Conservation (phyloP, 1,140 invertebrate genomes). For the Hyles vespertilio region DNA sequence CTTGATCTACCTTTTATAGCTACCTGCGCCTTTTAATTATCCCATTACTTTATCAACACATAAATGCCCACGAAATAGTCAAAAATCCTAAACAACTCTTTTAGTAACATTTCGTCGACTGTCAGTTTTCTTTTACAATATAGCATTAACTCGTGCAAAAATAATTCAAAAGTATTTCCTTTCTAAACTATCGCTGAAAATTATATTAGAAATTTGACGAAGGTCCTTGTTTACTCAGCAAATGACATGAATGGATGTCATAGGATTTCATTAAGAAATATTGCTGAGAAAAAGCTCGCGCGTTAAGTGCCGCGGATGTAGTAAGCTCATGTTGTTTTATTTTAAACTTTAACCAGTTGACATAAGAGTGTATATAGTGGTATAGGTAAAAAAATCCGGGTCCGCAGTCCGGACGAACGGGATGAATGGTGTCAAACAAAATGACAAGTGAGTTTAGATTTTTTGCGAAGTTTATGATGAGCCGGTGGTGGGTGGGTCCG, state of each 20-base stretch:
- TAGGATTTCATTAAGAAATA: constrained; percentile 67
- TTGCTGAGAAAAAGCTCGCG: constrained; percentile 45
- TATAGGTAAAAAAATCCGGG: constrained; percentile 37
- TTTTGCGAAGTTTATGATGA: constrained; percentile 53
- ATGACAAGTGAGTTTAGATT: constrained; percentile 64
- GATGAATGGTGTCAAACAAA: constrained; percentile 73
- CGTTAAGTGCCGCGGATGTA: constrained; percentile 15
- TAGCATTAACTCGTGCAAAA: too few relatives aligned
- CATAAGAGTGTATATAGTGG: constrained; percentile 8
- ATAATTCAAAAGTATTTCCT: constrained; percentile 22
- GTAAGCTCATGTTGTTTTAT: constrained; percentile 1
- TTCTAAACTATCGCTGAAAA: constrained; percentile 25
- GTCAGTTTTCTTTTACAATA: too few relatives aligned
- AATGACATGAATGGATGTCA: constrained; percentile 66
- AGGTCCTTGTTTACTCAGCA: constrained; percentile 64
- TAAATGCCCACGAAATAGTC: too few relatives aligned
- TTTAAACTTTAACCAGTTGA: constrained; percentile 11
- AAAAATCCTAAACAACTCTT: too few relatives aligned
- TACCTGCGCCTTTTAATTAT: too few relatives aligned
- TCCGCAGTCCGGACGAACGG: constrained; percentile 53
- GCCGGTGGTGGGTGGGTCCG: constrained; percentile 13
- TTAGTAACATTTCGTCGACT: too few relatives aligned
- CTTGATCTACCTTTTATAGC: not conserved
- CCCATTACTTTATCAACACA: too few relatives aligned
- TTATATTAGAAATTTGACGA: constrained; percentile 39